These are phyloP conservation scores for Caenorhabditis sp. DNA, from an alignment of 2,888 invertebrate species.

Conservation along the genomic window DNA sequence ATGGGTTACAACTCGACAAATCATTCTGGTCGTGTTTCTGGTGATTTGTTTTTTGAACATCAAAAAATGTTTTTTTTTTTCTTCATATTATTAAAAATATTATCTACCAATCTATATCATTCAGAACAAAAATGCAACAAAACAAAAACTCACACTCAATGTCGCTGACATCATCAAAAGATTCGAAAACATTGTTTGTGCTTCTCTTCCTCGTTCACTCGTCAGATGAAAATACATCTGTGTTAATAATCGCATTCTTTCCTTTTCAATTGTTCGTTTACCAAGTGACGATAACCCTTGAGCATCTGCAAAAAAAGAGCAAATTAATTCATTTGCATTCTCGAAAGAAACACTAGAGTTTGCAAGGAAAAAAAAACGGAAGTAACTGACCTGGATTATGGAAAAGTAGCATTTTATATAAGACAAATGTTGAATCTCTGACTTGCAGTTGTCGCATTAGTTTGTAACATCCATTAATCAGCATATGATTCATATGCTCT, in stretches of 20 bases:
- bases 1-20: no score
- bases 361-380: no score
- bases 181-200: slow-evolving; percentile 48
- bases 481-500: slow-evolving; percentile 54
- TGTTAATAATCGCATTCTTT: slow-evolving; percentile 44
- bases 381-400: slow-evolving; percentile 54
- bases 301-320: slow-evolving; percentile 50
- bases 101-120: no score
- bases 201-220: slow-evolving; percentile 40
- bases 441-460: slow-evolving; percentile 50
- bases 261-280: slow-evolving; percentile 47
- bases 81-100: no score
- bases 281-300: slow-evolving; percentile 54
- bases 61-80: no score
- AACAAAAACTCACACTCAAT: slow-evolving; percentile 43
- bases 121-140: no score
- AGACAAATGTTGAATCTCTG: slow-evolving; percentile 52
- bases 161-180: slow-evolving; percentile 59
- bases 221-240: slow-evolving; percentile 45
- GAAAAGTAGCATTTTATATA: slow-evolving; percentile 58
- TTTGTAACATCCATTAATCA: slow-evolving; percentile 57
- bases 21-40: no score
- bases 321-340: no score
- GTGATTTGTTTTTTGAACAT: no score
- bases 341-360: no score